phyloP scores from a whole-genome alignment of 2,888 invertebrate genomes.

The Dinocampus coccinellae region DNA sequence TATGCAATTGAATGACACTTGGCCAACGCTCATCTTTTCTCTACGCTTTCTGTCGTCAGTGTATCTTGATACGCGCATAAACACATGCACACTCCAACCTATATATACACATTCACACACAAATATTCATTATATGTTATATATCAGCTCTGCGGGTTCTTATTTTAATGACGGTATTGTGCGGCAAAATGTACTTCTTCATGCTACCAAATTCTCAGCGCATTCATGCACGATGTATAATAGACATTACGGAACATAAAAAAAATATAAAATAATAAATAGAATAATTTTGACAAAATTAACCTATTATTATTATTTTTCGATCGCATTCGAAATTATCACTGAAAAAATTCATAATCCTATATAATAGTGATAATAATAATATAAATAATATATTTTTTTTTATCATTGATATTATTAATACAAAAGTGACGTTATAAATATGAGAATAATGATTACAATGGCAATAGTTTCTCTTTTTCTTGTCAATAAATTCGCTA shows the following conservation, averaged over 20 bases:
- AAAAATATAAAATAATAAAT: neutral
- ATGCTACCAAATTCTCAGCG: neutral
- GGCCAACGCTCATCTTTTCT: constrained; percentile 41
- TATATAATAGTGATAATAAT: too few species aligned
- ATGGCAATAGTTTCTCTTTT: neutral
- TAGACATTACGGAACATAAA: neutral
- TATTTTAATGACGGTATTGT: neutral
- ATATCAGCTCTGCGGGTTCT: neutral
- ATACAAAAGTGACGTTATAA: neutral
- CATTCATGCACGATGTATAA: too few species aligned
- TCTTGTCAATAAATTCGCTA: neutral
- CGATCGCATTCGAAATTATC: too few species aligned
- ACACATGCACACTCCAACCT: neutral
- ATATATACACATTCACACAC: neutral
- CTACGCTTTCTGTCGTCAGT: neutral
- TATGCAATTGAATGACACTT: constrained; percentile 68
- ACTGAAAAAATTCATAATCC: too few species aligned
- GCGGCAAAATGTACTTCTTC: neutral
- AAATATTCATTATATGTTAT: neutral
- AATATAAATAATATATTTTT: too few species aligned
- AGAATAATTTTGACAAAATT: neutral
- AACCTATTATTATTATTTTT: too few species aligned
- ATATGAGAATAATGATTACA: too few species aligned
- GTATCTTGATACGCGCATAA: constrained; percentile 1
- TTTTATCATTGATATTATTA: too few species aligned